phyloP scores from a whole-genome alignment of 2,113 vertebrate genomes.

The Hemicordylus capensis region DNA sequence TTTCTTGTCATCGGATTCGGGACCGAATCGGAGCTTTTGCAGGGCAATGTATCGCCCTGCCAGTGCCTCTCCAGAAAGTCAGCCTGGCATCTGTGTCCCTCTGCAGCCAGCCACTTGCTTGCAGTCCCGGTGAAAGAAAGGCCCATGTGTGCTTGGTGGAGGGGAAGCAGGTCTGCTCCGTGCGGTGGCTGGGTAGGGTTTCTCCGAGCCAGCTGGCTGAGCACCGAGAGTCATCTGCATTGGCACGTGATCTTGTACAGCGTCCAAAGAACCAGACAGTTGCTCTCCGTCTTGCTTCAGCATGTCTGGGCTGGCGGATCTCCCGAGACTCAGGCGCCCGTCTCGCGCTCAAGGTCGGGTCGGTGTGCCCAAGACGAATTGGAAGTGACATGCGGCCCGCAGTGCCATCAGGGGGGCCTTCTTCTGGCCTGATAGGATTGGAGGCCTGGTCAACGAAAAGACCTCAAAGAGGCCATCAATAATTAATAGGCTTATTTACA shows the following conservation, averaged over 20 bases:
- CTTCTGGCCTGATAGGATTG: neutral
- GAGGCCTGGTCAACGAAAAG: fast-evolving
- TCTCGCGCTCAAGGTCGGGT: neutral
- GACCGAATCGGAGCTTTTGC: neutral
- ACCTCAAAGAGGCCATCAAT: slow-evolving; percentile 35
- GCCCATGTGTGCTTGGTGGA: neutral
- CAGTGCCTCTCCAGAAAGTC: neutral
- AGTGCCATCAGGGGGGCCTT: neutral
- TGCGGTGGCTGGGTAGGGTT: neutral
- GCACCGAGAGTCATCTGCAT: neutral
- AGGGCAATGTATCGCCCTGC: neutral
- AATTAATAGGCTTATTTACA: slow-evolving; percentile 54
- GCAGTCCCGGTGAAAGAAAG: neutral
- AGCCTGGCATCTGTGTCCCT: neutral
- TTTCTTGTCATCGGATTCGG: neutral
- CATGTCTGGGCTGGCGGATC: neutral
- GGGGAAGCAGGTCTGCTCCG: neutral
- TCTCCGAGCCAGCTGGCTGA: slow-evolving; percentile 2
- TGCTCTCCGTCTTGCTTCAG: neutral
- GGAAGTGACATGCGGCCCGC: neutral
- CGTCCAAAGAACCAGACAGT: neutral
- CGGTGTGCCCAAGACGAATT: neutral
- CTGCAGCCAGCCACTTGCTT: neutral
- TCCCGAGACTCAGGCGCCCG: neutral
- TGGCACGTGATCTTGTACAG: neutral